Base-by-base conservation (phyloP, 1,140 invertebrate genomes). In the Nephila pilipes region DNA sequence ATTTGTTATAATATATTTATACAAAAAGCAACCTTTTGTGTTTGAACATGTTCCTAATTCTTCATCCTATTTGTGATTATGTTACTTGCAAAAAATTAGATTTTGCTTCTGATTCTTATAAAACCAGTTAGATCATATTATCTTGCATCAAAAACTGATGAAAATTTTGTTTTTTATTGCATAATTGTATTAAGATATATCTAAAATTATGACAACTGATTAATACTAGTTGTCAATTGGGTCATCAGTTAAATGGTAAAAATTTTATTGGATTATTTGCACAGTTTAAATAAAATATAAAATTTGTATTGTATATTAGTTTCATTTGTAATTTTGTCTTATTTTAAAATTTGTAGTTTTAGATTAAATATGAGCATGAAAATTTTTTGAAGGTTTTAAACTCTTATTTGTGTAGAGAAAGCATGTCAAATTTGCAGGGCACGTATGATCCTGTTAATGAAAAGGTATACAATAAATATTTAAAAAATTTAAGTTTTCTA, bases 21-120 rank as follows among this genome's bases (percentile, higher is more conserved):
- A 60, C 46, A 46, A 46, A 46, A 46, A 46, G 46, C 12, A 69
- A 63, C 16, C 36, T 63, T 54, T 69, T 85, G 22, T 85, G 83
- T 85, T 87, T 87, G 38, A 87, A 87, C 32, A 87, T 87, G 85
- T 87, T 87, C 85, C 85, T 87, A 87, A 87, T 63, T 65, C 60
- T 85, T 85, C 29, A 85, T 85, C 25, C 57, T 85, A 29, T 85
- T 85, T 85, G 25, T 32, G 55, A 57, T 55, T 57, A 69, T 32
- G 54, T 38, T 87, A 54, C 36, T 2, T 54, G 1, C n/a, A n/a
- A 54, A 25, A 32, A 54, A 54, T 55, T n/a, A 38, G n/a, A 83
- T 83, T 83, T 55, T 54, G 14, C 1, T 55, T 83, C 5, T 14
- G 12, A 83, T 14, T 55, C 6, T 2, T 46, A 10, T 46, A 46